phyloP scores from a whole-genome alignment of 2,888 invertebrate genomes.

The Philaethria dido region DNA sequence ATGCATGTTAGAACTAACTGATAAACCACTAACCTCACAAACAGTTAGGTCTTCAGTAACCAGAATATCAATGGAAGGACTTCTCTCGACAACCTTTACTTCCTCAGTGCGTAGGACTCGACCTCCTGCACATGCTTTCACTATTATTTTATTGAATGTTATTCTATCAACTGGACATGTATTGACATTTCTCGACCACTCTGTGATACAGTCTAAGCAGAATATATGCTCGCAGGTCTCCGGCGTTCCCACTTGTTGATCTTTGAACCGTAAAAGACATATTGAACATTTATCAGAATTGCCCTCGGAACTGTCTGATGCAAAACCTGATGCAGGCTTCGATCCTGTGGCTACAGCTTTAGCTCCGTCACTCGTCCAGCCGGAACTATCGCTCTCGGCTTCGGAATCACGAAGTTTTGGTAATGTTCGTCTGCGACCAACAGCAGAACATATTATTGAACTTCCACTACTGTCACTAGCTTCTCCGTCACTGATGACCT shows the following conservation, averaged over 20 bases:
- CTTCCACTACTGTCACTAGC: constrained; percentile 72
- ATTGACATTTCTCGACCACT: constrained; percentile 98
- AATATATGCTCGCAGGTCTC: constrained; percentile 95
- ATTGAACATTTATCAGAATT: constrained; percentile 95
- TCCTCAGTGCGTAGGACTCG: constrained; percentile 86
- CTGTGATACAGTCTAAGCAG: constrained; percentile 94
- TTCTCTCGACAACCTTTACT: constrained; percentile 81
- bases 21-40: constrained; percentile 85
- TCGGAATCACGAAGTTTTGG: constrained; percentile 69
- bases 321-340: constrained; percentile 63
- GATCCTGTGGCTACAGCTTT: constrained; percentile 35
- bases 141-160: constrained; percentile 90
- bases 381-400: constrained; percentile 66
- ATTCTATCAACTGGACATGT: constrained; percentile 97
- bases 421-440: constrained; percentile 63
- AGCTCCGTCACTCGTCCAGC: constrained; percentile 57
- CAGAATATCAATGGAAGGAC: constrained; percentile 75
- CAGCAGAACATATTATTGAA: constrained; percentile 57
- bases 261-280: constrained; percentile 89
- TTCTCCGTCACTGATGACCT: constrained; percentile 83
- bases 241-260: constrained; percentile 93
- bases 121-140: constrained; percentile 87
- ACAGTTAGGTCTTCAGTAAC: constrained; percentile 87
- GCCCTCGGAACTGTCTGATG: constrained; percentile 87
- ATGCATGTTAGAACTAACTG: background rate